phyloP scores from a whole-genome alignment of 2,797 vertebrate genomes.

The Geotrypetes seraphini region DNA sequence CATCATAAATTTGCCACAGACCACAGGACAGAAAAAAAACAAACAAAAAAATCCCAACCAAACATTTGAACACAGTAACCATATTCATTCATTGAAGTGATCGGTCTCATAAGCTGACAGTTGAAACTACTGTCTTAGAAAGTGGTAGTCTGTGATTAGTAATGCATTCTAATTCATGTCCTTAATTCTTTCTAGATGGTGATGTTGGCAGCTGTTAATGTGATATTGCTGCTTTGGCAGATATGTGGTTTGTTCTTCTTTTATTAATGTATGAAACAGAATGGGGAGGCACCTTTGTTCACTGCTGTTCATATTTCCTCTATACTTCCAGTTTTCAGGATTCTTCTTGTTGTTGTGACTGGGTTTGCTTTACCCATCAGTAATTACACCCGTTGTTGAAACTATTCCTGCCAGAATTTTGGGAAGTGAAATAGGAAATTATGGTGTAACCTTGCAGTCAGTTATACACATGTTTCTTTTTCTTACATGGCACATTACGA shows the following conservation, averaged over 20 bases:
- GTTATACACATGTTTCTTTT: no score
- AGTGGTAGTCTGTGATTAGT: background rate
- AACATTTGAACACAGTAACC: no score
- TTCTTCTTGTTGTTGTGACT: background rate
- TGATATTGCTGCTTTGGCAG: slow-evolving; percentile 6
- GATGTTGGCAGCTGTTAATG: slow-evolving; percentile 2
- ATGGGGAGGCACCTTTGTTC: slow-evolving; percentile 4
- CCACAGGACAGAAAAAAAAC: background rate
- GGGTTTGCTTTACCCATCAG: background rate
- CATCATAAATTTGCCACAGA: background rate
- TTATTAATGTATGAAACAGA: slow-evolving; percentile 5
- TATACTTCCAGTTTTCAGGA: background rate
- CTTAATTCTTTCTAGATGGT: background rate
- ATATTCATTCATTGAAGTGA: no score
- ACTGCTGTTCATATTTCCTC: slow-evolving; percentile 3
- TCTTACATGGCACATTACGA: no score
- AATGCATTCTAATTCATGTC: background rate
- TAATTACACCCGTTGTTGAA: background rate
- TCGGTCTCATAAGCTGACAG: background rate
- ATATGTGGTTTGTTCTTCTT: slow-evolving; percentile 13
- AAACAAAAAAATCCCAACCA: no score
- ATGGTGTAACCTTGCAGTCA: background rate
- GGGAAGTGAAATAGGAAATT: background rate
- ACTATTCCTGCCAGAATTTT: no score
- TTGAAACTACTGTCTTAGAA: background rate